Base-by-base conservation (phyloP, 2,113 vertebrate species). In the Ctenomys sociabilis region DNA sequence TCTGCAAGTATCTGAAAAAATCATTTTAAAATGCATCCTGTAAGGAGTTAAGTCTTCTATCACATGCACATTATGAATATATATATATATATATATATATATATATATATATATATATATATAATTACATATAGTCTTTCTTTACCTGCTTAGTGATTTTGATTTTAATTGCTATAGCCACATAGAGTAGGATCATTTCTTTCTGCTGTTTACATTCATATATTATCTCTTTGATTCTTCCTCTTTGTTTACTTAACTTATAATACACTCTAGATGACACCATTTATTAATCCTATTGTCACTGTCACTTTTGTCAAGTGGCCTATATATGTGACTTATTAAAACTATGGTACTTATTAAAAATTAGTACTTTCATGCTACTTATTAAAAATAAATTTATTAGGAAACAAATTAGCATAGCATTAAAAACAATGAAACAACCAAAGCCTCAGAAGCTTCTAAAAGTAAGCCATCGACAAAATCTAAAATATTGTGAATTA, bases 181-280 rank as follows among this genome's bases (percentile, higher is more conserved):
- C 28, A 24, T 40, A 64, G 84, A 70, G 61, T 78, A 84, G 57
- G 84, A 77, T 35, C 28, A 59, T 19, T 90, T 54, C 30, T 96
- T 73, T 86, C 26, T 77, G 52, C 78, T 77, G 24, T 91, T 91
- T 84, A 40, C n/a, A 70, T 73, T 93, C 84, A 17, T n/a, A 37
- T 90, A 13, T 32, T 63, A 3, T 91, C 57, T 68, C 2, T 45
- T 95, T 90, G 82, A 84, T 63, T 81, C 49, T 89, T 89, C 17
- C 35, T 94, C 37, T 84, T 94, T 84, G 45, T 73, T 84, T 84
- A 26, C 83, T 87, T 91, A 70, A 70, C 83, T 88, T n/a, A 64
- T 81, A 64, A 16, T 14, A 43, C 73, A 45, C 35, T 87, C 93
- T 85, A 89, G 70, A 72, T 88, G 43, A 28, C 3, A 19, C 28